These are phyloP conservation scores for Thamnophis elegans DNA, from an alignment of 2,797 vertebrate species.

Conservation along the genomic window DNA sequence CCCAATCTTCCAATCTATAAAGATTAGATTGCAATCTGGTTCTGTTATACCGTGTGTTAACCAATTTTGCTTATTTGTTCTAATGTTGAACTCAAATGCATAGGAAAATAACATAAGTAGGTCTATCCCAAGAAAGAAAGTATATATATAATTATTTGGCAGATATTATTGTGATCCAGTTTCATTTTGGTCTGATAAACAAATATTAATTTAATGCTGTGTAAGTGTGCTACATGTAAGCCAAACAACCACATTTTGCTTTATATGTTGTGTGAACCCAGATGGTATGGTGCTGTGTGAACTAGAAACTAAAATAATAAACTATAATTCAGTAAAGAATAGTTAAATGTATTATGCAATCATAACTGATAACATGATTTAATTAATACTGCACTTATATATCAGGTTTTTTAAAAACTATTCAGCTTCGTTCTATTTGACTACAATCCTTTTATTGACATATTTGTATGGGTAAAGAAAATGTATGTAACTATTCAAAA, in stretches of 20 bases:
- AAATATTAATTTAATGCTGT: neutral
- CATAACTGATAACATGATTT: neutral
- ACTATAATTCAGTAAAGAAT: neutral
- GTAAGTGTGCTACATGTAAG: neutral
- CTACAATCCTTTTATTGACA: neutral
- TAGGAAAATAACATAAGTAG: neutral
- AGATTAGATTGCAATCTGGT: neutral
- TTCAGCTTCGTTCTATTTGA: neutral
- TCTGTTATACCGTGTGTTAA: neutral
- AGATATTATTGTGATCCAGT: neutral
- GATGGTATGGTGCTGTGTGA: neutral
- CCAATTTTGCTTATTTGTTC: neutral
- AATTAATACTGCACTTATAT: neutral
- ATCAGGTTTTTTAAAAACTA: neutral
- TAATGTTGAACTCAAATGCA: neutral
- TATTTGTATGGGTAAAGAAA: neutral
- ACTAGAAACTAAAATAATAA: neutral
- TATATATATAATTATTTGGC: neutral
- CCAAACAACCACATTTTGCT: neutral
- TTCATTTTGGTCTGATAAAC: neutral
- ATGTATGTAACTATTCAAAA: neutral
- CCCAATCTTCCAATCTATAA: neutral
- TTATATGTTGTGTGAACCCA: neutral
- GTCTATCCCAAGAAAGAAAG: neutral
- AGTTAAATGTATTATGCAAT: neutral